Evolutionary conservation across 2,888 invertebrate species (phyloP), one percentile per base, ranked within the genome.

Genomic region (Cheilosia grossa): DNA sequence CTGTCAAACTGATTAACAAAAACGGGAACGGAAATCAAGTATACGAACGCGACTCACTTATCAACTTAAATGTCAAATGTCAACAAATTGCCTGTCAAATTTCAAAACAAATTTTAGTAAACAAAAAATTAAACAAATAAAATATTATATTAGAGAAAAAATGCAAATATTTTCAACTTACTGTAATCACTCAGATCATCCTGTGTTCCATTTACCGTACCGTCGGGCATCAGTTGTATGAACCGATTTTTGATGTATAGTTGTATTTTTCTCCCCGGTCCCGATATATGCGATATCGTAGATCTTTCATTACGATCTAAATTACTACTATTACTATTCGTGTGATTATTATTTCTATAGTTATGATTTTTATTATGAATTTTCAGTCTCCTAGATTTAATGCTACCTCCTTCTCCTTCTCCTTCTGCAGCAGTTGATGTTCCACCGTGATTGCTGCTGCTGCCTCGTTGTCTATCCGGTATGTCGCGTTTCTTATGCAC

Each of bases 241-340:
- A 96, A 95, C 89, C 95, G 94, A 93, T 96, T 95, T 93, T 95
- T 96, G 92, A 97, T 95, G 93, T 95, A 96, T 94, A 97, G 94
- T 93, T 96, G 96, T 90, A 97, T 96, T 91, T 96, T 96, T 89
- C 96, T 94, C 82, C 95, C 94, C 91, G 96, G 96, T 91, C 96
- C 96, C 89, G 95, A 95, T 91, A 96, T 95, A 93, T 96, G 96
- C 90, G 96, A 96, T 90, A 96, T 96, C 89, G 96, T 95, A 90
- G 95, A 95, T 91, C 96, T 95, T 92, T 96, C 92, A 87, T 92
- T 92, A 66, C 92, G 92, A 89, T 92, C 92, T 88, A 92, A 89
- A 89, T 91, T 90, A 87, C 86, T 88, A 73, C 79, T 86, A 82
- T 87, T 87, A 67, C 83, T 73, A 82, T 88, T 87, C 78, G 80